phyloP scores from a whole-genome alignment of 1,140 invertebrate species.

The Cydia strobilella region DNA sequence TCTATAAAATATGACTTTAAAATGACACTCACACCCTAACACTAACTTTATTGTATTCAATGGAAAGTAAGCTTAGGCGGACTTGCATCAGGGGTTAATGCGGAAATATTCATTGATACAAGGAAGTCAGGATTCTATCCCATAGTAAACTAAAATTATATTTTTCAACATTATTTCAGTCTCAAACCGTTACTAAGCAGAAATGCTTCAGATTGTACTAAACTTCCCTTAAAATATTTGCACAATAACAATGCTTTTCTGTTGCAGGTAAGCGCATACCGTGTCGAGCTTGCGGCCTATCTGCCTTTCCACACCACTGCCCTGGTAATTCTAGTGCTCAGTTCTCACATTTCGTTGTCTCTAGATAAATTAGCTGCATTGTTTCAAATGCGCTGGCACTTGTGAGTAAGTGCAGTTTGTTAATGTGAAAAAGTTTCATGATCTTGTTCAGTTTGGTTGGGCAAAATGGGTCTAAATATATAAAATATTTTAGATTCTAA shows the following conservation, averaged over 20 bases:
- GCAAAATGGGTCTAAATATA: too few species aligned
- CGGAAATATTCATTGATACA: too few species aligned
- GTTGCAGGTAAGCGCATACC: conserved; percentile 14
- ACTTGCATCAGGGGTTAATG: too few species aligned
- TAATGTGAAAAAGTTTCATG: too few species aligned
- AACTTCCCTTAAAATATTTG: not conserved
- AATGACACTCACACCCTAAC: too few species aligned
- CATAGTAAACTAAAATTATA: not conserved
- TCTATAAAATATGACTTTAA: too few species aligned
- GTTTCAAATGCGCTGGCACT: not conserved
- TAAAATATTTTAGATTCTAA: too few species aligned
- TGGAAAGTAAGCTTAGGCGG: too few species aligned
- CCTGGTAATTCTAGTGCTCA: not conserved
- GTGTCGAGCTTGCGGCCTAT: not conserved
- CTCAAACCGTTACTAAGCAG: not conserved
- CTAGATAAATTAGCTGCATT: not conserved
- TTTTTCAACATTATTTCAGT: not conserved
- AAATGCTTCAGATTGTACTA: not conserved
- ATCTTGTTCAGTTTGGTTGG: too few species aligned
- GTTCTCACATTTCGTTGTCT: conserved; percentile 1
- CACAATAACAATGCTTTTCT: conserved; percentile 8
- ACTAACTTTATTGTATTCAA: too few species aligned
- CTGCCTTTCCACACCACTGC: conserved; percentile 18
- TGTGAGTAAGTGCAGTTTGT: not conserved
- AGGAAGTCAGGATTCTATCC: too few species aligned